A percentile compares a stretch with the other conserved stretches of the same genome.
Evolutionary conservation across 2,797 vertebrate genomes (phyloP).

Genomic region (Smutsia temminckii): DNA sequence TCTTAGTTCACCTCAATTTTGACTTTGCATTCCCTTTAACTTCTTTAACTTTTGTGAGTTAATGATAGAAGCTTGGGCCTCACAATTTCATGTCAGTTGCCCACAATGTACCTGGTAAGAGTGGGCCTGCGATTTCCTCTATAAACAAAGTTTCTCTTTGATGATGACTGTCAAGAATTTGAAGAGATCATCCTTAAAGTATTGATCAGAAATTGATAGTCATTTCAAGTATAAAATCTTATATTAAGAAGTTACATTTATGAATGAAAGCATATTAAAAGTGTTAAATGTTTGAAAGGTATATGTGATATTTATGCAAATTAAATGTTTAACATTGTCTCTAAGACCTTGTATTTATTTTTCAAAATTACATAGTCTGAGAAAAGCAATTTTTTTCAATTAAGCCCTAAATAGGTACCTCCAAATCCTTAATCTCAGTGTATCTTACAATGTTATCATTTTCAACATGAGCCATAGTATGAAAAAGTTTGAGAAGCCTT

Average conservation of each 20-base stretch:
- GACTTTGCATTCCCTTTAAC: not conserved
- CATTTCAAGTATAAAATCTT: not conserved
- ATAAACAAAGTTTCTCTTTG: constrained; percentile 3
- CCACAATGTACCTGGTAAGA: not conserved
- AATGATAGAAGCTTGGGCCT: not conserved
- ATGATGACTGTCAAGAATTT: not conserved
- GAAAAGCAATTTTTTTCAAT: not conserved
- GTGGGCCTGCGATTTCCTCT: not conserved
- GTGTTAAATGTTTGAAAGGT: not conserved
- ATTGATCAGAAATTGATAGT: constrained; percentile 21
- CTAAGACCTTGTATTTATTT: not conserved
- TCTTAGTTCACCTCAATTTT: constrained; percentile 35
- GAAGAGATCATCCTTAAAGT: not conserved
- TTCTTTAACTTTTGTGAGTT: constrained; percentile 36
- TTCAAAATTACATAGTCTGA: not conserved
- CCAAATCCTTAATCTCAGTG: not conserved
- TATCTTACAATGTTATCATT: not conserved
- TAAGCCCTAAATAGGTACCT: not conserved
- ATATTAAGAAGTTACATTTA: constrained; percentile 19
- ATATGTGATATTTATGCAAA: constrained; percentile 10
- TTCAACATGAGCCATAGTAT: not conserved
- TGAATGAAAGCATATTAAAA: not conserved
- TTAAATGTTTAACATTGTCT: not conserved
- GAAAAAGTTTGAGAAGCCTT: not conserved
- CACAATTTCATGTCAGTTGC: not conserved